Percentiles rank a stretch among this genome's conserved stretches.
phyloP scores from a whole-genome alignment of 2,888 invertebrate genomes.

The Apodemia hepburni region DNA sequence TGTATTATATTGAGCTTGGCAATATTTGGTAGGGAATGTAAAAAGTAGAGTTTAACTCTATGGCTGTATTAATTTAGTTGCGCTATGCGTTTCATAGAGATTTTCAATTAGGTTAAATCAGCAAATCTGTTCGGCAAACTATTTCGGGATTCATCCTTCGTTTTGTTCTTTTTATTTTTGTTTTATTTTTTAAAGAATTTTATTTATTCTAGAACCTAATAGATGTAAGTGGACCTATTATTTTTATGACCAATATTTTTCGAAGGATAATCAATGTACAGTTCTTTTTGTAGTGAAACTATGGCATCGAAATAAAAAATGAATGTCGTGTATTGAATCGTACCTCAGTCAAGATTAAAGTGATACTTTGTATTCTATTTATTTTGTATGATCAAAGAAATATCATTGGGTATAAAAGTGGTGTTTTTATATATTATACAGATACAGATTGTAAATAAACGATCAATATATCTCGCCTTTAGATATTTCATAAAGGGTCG shows the following conservation, averaged over 20 bases:
- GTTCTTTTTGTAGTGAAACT: neutral
- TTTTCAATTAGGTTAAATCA: slow-evolving; percentile 7
- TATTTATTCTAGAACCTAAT: slow-evolving; percentile 10
- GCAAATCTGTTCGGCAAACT: slow-evolving; percentile 11
- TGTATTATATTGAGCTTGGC: slow-evolving; percentile 13
- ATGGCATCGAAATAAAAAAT: neutral
- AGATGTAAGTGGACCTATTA: slow-evolving; percentile 6
- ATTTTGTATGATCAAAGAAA: too few relatives aligned
- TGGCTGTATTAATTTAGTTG: slow-evolving; percentile 11
- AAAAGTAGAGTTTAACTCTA: slow-evolving; percentile 7
- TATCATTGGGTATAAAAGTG: too few relatives aligned
- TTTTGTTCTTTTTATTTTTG: slow-evolving; percentile 6
- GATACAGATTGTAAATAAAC: too few relatives aligned
- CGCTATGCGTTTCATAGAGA: neutral
- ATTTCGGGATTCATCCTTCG: slow-evolving; percentile 10
- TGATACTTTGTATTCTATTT: neutral
- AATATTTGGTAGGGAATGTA: slow-evolving; percentile 5
- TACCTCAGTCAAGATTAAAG: slow-evolving; percentile 3
- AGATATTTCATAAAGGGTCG: too few relatives aligned
- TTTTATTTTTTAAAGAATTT: slow-evolving; percentile 6
- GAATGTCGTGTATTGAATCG: neutral
- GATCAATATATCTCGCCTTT: too few relatives aligned
- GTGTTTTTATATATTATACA: too few relatives aligned
- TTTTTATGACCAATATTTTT: slow-evolving; percentile 6
- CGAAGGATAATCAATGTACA: neutral